Percentiles rank a stretch among this genome's conserved stretches.
These are phyloP conservation scores for Metacarcinus magister DNA, from an alignment of 2,888 invertebrate genomes.

Conservation along the genomic window DNA sequence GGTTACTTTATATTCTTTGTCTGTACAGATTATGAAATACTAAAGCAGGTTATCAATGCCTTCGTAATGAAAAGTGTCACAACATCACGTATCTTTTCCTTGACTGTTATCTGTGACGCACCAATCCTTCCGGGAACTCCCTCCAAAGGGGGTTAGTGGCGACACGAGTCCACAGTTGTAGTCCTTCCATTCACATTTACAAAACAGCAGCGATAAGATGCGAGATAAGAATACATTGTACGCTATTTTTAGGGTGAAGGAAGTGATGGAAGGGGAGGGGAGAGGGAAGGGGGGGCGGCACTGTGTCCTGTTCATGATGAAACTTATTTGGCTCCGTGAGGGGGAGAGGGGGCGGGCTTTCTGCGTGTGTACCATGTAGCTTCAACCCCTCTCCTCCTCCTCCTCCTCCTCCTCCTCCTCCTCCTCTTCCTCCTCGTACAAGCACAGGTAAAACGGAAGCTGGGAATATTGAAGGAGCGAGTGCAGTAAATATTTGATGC, in stretches of 20 bases:
- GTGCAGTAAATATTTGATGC: background rate
- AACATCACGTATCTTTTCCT: too few relatives aligned
- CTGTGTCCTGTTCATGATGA: background rate
- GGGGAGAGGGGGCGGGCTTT: background rate
- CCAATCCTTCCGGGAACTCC: too few relatives aligned
- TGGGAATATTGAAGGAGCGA: background rate
- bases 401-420: background rate
- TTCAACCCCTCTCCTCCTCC: background rate
- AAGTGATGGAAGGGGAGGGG: background rate
- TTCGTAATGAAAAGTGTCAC: too few relatives aligned
- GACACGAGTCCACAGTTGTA: too few relatives aligned
- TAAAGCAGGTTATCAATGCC: too few relatives aligned
- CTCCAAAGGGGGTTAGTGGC: too few relatives aligned
- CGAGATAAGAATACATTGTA: background rate
- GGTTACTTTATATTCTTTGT: too few relatives aligned
- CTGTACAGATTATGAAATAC: too few relatives aligned
- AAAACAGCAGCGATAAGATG: background rate
- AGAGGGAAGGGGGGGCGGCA: background rate
- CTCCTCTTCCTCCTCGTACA: background rate
- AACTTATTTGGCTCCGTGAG: background rate
- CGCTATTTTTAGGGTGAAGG: background rate
- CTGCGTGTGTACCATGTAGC: background rate
- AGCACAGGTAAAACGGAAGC: background rate
- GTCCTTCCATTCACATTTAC: background rate
- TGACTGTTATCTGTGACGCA: too few relatives aligned